phyloP scores from a whole-genome alignment of 1,140 invertebrate species.

The Heliconius himera region DNA sequence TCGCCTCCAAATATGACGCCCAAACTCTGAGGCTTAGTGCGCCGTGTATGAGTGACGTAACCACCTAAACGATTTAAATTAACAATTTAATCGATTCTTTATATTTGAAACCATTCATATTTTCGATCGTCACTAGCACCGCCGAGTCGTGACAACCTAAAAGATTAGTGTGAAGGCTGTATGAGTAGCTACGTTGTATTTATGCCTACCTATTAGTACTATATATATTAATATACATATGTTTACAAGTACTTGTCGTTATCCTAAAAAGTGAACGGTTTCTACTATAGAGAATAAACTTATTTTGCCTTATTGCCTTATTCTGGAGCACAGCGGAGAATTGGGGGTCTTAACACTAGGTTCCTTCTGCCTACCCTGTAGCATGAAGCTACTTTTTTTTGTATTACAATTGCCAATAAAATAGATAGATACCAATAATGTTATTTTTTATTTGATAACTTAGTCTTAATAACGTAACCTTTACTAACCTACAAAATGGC shows the following conservation, averaged over 20 bases:
- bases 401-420: too few relatives aligned
- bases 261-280: not conserved
- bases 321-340: too few relatives aligned
- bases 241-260: not conserved
- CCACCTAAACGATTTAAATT: conserved; percentile 8
- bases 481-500: too few relatives aligned
- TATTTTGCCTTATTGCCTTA: not conserved
- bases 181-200: not conserved
- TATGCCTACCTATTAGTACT: not conserved
- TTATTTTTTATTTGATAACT: too few relatives aligned
- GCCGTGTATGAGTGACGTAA: conserved; percentile 19
- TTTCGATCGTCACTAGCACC: conserved; percentile 25
- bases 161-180: conserved; percentile 29
- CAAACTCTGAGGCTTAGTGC: conserved; percentile 21
- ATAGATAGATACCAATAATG: too few relatives aligned
- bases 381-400: too few relatives aligned
- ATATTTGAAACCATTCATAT: conserved; percentile 7
- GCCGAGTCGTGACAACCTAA: conserved; percentile 31
- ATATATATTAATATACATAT: not conserved
- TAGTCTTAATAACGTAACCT: too few relatives aligned
- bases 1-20: conserved; percentile 35
- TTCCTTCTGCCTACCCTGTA: too few relatives aligned
- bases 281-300: not conserved
- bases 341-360: too few relatives aligned
- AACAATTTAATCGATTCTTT: not conserved